These are phyloP conservation scores for Entomobrya proxima DNA, from an alignment of 2,888 invertebrate genomes.

Conservation along the genomic window DNA sequence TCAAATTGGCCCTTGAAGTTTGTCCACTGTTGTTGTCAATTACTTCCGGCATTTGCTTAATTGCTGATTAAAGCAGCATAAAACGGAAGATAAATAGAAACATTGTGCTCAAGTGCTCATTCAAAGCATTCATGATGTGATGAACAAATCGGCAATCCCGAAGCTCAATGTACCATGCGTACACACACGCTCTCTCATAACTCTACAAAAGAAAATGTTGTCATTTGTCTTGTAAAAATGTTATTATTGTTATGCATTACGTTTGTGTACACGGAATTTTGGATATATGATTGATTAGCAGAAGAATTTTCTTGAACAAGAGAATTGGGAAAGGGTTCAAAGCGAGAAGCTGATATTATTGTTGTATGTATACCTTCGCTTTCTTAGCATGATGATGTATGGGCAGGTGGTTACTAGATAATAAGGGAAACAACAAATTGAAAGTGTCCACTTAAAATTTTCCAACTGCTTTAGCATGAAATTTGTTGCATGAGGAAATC, in stretches of 20 bases:
- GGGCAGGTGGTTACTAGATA: too few species aligned
- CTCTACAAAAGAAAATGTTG: too few species aligned
- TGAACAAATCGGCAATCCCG: not conserved
- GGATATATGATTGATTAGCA: not conserved
- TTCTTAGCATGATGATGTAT: not conserved
- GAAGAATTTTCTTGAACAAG: not conserved
- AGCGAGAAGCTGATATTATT: not conserved
- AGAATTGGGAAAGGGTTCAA: slow-evolving; percentile 8
- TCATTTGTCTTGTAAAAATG: too few species aligned
- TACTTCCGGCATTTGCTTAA: slow-evolving; percentile 51
- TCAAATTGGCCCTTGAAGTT: too few species aligned
- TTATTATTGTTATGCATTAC: not conserved
- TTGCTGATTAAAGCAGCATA: not conserved
- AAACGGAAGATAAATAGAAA: not conserved
- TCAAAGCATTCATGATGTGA: not conserved
- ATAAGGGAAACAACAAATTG: not conserved
- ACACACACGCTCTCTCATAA: too few species aligned
- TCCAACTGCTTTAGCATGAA: not conserved
- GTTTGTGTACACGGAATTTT: not conserved
- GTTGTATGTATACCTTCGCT: not conserved
- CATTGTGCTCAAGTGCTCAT: too few species aligned
- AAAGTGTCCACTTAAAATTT: not conserved
- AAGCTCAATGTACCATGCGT: not conserved
- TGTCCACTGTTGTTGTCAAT: not conserved
- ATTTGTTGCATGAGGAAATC: not conserved